A percentile compares a stretch with the other conserved stretches of the same genome.
Conservation (phyloP, 92 coral and sea anemone genomes). For the Siderastrea radians region DNA sequence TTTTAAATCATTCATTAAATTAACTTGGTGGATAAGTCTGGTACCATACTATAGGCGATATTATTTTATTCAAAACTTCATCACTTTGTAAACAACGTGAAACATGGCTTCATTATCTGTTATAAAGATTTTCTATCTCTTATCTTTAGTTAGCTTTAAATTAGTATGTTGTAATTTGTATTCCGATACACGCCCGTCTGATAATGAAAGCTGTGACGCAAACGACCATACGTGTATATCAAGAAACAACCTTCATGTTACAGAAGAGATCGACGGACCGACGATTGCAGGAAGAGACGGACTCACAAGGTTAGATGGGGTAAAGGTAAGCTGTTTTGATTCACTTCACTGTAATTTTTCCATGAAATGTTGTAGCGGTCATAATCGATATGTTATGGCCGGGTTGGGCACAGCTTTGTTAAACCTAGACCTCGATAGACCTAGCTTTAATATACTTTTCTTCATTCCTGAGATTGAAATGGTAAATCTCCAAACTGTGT, state of each 20-base stretch:
- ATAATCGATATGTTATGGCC: too few relatives aligned
- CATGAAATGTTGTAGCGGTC: neutral
- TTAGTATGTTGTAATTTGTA: conserved; percentile 14
- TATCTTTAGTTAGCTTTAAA: conserved; percentile 5
- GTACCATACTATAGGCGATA: conserved; percentile 18
- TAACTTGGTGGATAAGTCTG: conserved; percentile 33
- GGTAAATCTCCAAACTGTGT: too few relatives aligned
- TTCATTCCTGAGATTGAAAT: too few relatives aligned
- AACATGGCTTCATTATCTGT: neutral
- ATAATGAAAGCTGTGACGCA: conserved; percentile 7
- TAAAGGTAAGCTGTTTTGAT: conserved; percentile 55
- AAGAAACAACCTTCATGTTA: neutral
- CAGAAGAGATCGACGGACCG: conserved; percentile 59
- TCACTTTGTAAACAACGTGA: neutral
- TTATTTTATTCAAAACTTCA: conserved; percentile 27
- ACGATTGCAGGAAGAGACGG: conserved; percentile 71
- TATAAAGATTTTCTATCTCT: neutral
- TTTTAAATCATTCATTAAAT: conserved; percentile 43
- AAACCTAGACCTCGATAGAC: too few relatives aligned
- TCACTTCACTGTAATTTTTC: neutral
- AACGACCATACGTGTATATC: neutral
- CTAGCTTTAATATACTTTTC: too few relatives aligned
- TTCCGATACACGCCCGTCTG: neutral
- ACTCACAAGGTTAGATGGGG: conserved; percentile 59
- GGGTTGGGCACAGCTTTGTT: too few relatives aligned